Evolutionary conservation across 2,113 vertebrate genomes (phyloP), one percentile per base, ranked within the genome.

Genomic region (Spea bombifrons): DNA sequence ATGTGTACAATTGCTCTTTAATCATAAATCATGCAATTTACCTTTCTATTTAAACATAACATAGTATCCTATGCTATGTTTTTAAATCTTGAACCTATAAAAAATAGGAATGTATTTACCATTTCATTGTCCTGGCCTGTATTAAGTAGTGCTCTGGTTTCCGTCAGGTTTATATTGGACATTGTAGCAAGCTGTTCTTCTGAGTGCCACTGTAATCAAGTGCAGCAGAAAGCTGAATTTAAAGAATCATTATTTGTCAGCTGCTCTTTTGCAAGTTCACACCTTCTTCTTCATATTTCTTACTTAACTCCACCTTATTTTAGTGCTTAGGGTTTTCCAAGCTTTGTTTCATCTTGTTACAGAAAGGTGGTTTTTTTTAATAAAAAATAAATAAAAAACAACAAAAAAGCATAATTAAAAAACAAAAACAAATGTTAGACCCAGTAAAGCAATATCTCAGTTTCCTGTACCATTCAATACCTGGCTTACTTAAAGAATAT

Each of bases 91-190:
- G 55, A 59, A 59, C 55, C 8, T 59, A 59, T 12, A 59, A 59
- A 13, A 53, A 53, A 53, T 9, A 43, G 12, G 1, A 52, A 67
- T n/a, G 74, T 46, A 3, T 55, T 63, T 77, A 77, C 75, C 75
- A 77, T 71, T 61, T 77, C 75, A 77, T 77, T 77, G 8, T 77
- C 75, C 7, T 69, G 66, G 3, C 67, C 66, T 30, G 68, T 16
- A 16, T 77, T 77, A 52, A 77, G 66, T 5, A 70, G 13, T 4
- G 16, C 46, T 5, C 8, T 5, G 17, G 15, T 13, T 16, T 17
- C 61, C 30, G 5, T 64, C 61, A 5, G 5, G 5, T 59, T 17
- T 64, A 16, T 30, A 17, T 17, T 64, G n/a, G 45, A 43, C 75
- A 70, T 77, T 49, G 16, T 4, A 44, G 52, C 46, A 10, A n/a